Conservation (phyloP, 1,140 invertebrate genomes). For the Lerema accius region DNA sequence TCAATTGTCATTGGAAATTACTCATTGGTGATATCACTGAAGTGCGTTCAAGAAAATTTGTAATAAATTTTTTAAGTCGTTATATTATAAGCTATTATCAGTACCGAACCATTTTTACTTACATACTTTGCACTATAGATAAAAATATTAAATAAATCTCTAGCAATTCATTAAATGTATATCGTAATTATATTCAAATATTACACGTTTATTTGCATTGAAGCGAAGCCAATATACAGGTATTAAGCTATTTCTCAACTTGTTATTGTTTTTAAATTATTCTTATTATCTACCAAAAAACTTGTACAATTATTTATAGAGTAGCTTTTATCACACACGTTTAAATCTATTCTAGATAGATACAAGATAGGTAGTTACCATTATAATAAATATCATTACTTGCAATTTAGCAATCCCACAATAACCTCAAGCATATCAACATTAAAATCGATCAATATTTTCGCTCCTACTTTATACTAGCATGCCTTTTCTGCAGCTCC, state of each 20-base stretch:
- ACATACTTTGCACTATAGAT: slow-evolving; percentile 15
- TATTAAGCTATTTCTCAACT: neutral
- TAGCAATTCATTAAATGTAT: slow-evolving; percentile 20
- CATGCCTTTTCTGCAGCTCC: slow-evolving; percentile 69
- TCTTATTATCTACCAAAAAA: neutral
- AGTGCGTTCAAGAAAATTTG: neutral
- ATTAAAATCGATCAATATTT: slow-evolving; percentile 38
- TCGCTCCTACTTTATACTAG: slow-evolving; percentile 79
- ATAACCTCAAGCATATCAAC: slow-evolving; percentile 11
- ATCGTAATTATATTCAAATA: neutral
- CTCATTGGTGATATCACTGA: neutral
- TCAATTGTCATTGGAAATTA: slow-evolving; percentile 7
- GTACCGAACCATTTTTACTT: slow-evolving; percentile 16
- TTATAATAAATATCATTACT: slow-evolving; percentile 7
- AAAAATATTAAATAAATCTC: neutral
- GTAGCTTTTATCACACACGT: neutral
- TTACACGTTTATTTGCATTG: slow-evolving; percentile 1
- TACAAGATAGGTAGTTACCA: slow-evolving; percentile 17
- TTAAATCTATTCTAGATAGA: slow-evolving; percentile 11
- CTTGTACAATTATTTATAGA: neutral
- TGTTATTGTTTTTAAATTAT: neutral
- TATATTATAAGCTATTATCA: slow-evolving; percentile 22
- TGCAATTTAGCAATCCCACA: slow-evolving; percentile 7
- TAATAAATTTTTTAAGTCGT: slow-evolving; percentile 17
- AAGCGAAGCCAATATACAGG: neutral